phyloP scores from a whole-genome alignment of 2,113 vertebrate genomes.

The Cryptomyrus ogoouensis region DNA sequence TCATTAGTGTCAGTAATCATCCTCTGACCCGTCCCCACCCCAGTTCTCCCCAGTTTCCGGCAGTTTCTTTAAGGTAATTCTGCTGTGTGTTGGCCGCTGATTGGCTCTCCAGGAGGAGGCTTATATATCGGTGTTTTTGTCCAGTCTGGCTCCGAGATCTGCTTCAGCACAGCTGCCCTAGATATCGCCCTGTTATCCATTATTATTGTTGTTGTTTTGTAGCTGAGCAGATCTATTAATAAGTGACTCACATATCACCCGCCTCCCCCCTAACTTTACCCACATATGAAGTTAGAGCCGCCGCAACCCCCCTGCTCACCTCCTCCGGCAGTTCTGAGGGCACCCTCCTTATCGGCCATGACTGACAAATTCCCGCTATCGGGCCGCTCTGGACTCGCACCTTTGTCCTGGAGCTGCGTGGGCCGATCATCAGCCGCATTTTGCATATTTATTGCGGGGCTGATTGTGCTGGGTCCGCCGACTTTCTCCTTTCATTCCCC shows the following conservation, averaged over 20 bases:
- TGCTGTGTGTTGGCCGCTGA: neutral
- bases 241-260: neutral
- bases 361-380: conserved; percentile 33
- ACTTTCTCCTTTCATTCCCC: neutral
- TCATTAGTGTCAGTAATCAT: neutral
- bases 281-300: neutral
- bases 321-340: neutral
- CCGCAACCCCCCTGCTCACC: neutral
- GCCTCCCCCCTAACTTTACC: neutral
- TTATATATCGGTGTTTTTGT: neutral
- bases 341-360: conserved; percentile 30
- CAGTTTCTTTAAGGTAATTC: neutral
- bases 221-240: neutral
- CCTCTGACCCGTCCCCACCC: neutral
- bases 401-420: conserved; percentile 52
- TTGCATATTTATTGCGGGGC: conserved; percentile 59
- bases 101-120: neutral
- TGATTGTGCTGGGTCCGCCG: conserved; percentile 36
- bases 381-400: conserved; percentile 35
- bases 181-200: neutral
- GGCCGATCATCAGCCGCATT: conserved; percentile 49
- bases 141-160: neutral
- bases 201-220: neutral
- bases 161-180: neutral
- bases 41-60: neutral